Evolutionary conservation across 2,888 invertebrate species (phyloP), one percentile per base, ranked within the genome.

Genomic region (Drosophila longiperda): DNA sequence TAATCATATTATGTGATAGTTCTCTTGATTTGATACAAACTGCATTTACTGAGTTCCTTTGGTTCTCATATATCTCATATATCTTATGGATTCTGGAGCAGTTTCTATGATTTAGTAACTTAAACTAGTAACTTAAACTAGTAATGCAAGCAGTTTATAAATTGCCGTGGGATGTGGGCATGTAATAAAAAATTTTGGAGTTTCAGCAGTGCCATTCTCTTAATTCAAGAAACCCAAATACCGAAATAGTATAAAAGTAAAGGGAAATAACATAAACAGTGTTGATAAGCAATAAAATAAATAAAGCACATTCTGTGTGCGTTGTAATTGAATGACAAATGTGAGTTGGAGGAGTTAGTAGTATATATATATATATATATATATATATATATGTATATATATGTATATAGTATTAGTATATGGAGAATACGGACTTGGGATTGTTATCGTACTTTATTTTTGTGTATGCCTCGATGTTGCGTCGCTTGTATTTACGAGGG

Each of bases 381-480:
- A 62, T 50, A 32, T 66, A 61, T 59, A 50, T 60, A 45, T 29
- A 42, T 42, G 11, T 7, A 20, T 42, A 20, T 42, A 45, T 12
- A 12, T 45, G 20, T 20, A 45, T 45, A 45, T 45, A 45, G 45
- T 45, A 45, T 53, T 23, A 53, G 53, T 53, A 53, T 32, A 32
- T 33, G 32, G 52, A 20, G 32, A 32, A 52, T 52, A 52, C 20
- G 38, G 49, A 68, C 38, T 72, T 64, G 17, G 17, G 40, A 36
- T 58, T 33, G 34, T 66, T 36, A 57, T 59, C 80, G 66, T 78
- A 80, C 81, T 76, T 78, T 45, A n/a, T 40, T 78, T 72, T 72
- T 71, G 65, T 76, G 67, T 78, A 68, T 78, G 80, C 76, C 78
- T 78, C 72, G 64, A 57, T 72, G 65, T 69, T 73, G 75, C 69